These are phyloP conservation scores for Sternarchorhynchus goeldii DNA, from an alignment of 2,797 vertebrate genomes.

Conservation along the genomic window DNA sequence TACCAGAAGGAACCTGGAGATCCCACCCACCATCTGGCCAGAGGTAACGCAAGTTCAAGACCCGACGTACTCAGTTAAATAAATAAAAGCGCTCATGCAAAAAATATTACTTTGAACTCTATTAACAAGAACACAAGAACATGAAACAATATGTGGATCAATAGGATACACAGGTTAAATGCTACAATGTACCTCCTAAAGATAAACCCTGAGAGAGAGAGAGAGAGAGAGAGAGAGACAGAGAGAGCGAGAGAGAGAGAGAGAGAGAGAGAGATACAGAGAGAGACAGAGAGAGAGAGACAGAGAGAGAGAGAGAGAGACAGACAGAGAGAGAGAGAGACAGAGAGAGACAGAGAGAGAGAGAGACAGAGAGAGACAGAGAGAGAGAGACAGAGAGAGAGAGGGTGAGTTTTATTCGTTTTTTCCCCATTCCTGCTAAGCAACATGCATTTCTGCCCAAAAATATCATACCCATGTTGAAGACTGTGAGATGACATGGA, in stretches of 20 bases:
- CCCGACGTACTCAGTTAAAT: conserved; percentile 19
- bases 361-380: too few species aligned
- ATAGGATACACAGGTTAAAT: neutral
- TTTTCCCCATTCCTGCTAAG: neutral
- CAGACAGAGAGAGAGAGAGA: too few species aligned
- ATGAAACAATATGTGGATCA: neutral
- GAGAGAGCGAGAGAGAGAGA: too few species aligned
- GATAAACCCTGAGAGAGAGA: too few species aligned
- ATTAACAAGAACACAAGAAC: neutral
- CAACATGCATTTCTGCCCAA: neutral
- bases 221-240: too few species aligned
- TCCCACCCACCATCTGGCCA: neutral
- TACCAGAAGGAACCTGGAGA: conserved; percentile 57
- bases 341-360: too few species aligned
- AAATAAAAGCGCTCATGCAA: neutral
- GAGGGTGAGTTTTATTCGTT: too few species aligned
- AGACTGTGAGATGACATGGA: conserved; percentile 16
- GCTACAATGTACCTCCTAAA: neutral
- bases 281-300: too few species aligned
- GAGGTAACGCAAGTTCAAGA: neutral
- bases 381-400: too few species aligned
- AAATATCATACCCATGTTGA: conserved; percentile 21
- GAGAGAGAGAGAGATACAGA: too few species aligned
- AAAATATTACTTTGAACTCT: conserved; percentile 8
- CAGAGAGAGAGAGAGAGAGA: too few species aligned